Evolutionary conservation across 2,113 vertebrate species (phyloP), one percentile per base, ranked within the genome.

Genomic region (human): DNA sequence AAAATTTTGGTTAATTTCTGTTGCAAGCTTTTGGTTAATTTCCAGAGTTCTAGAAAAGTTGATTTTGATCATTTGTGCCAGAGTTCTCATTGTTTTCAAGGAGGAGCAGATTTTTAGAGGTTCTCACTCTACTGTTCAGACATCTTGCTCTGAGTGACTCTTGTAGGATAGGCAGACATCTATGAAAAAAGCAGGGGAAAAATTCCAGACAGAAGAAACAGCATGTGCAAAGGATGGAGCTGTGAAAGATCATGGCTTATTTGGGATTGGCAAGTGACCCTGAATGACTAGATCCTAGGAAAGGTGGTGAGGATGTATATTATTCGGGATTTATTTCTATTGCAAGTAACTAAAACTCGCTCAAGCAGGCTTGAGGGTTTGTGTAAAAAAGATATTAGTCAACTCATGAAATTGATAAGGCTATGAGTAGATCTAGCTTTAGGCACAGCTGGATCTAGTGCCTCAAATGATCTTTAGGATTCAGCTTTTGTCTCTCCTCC

Each of bases 61-160:
- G 13, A 90, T 87, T 94, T 97, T 96, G 81, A 94, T 8, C 35
- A 94, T 79, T 93, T 75, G 20, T 94, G 40, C 61, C 85, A 70
- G 70, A 83, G 23, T 75, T 96, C 20, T 93, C 55, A 80, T 11
- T 94, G 48, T 40, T 96, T 96, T 96, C 84, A 96, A 89, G 50
- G 72, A 91, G n/a, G 57, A 87, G 10, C 5, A 78, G 43, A 78
- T 43, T 89, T 96, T 87, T 90, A n/a, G 81, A 84, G 14, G 30
- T 75, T 57, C 50, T 96, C 90, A 83, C 14, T 82, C 10, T 20
- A 57, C 20, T 68, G 89, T 83, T 94, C 76, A 80, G n/a, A 90
- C n/a, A 48, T 68, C n/a, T 18, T 97, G 17, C n/a, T 90, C 32
- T 84, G 76, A 93, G 45, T 68, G 40, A 83, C 40, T 94, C 61